Evolutionary conservation across 2,113 vertebrate species (phyloP), one percentile per base, ranked within the genome.

Genomic region (Anarhynchus alexandrinus): DNA sequence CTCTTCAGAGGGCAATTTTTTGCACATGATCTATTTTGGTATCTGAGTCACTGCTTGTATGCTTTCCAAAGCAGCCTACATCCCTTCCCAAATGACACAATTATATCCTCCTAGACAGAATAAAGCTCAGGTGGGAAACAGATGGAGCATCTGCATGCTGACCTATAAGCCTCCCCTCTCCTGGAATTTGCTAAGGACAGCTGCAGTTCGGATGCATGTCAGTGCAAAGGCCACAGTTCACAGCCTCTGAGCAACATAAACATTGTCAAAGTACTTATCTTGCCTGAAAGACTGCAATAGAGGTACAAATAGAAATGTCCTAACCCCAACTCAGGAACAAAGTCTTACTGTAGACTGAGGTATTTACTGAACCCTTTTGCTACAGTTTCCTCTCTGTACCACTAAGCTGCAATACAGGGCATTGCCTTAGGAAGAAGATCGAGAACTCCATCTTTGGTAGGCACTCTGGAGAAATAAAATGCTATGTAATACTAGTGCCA

Each of bases 41-140:
- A 38, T 38, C 51, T 72, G 52, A 96, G 81, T 82, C 93, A 95
- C 32, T 67, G 83, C 64, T 9, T 43, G 69, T 34, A 42, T 19
- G 23, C 65, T n/a, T 74, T 84, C 47, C 2, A 12, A 74, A 92
- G 71, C 51, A 89, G 79, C 34, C 54, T 25, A 6, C 6, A 55
- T 83, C 59, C 86, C 47, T 55, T 81, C 64, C 64, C 67, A 94
- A 64, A 54, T 58, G 64, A 42, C 19, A 54, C 1, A 16, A 92
- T 36, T 32, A 6, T n/a, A 81, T 70, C 13, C 42, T 65, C 21
- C 59, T 9, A 36, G 51, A 78, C 51, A 83, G 83, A 73, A 64
- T 23, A 78, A 82, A 84, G 76, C 69, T 86, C 83, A 78, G 91
- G 93, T 78, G 67, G 89, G 65, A 92, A 96, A 78, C 72, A 83